phyloP scores from a whole-genome alignment of 2,797 vertebrate genomes.

The Bradypus variegatus region DNA sequence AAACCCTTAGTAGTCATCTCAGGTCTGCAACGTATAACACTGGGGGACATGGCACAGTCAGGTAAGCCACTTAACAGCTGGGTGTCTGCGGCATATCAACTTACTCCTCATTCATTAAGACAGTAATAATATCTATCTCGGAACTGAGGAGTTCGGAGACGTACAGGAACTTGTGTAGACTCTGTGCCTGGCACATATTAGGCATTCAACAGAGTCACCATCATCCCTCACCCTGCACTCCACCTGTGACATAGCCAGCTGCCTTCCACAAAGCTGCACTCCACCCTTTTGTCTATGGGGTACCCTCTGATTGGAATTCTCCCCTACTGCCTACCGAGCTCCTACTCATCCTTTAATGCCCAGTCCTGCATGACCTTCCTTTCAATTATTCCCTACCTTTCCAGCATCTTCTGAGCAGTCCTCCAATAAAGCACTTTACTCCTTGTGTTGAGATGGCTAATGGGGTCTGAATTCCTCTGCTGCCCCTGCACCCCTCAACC shows the following conservation, averaged over 20 bases:
- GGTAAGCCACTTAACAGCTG: not conserved
- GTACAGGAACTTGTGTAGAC: fast-evolving
- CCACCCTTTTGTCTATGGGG: not conserved
- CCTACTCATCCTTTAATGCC: not conserved
- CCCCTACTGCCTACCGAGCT: not conserved
- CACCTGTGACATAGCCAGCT: not conserved
- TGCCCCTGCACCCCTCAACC: too few relatives aligned
- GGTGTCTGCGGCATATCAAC: not conserved
- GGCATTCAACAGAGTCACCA: fast-evolving
- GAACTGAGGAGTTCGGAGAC: not conserved
- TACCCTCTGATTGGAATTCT: too few relatives aligned
- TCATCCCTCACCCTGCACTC: fast-evolving
- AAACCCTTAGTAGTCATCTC: fast-evolving
- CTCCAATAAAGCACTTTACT: not conserved
- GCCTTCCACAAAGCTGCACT: too few relatives aligned
- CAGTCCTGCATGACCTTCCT: not conserved
- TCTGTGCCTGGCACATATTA: fast-evolving
- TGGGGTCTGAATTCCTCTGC: not conserved
- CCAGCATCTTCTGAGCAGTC: not conserved
- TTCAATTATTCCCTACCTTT: not conserved
- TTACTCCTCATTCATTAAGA: not conserved
- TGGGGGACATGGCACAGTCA: too few relatives aligned
- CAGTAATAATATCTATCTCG: fast-evolving
- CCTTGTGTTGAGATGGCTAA: not conserved
- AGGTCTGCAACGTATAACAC: fast-evolving